Base-by-base conservation (phyloP, 2,797 vertebrate genomes). In the Sebastes flavidus region DNA sequence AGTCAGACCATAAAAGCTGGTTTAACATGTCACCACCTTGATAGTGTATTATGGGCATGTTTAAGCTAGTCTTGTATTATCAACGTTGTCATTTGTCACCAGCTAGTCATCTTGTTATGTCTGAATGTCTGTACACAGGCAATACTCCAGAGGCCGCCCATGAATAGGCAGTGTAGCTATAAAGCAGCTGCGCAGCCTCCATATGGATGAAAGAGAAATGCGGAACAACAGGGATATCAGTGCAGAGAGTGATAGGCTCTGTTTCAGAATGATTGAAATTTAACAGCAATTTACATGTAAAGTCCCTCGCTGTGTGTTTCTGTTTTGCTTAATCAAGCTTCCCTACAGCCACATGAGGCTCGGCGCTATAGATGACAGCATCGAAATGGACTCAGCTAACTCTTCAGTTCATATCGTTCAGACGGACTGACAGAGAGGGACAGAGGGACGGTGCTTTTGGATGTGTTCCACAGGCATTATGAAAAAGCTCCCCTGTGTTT, bases 391-490 rank as follows among this genome's bases (percentile, higher is more conserved):
- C 59, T 54, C 29, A 61, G 73, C 77, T 22, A 60, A 66, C 74
- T 82, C 65, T 32, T 82, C 63, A 12, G 42, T 62, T 85, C 54
- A 56, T 67, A 59, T 77, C 2, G 8, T 61, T 72, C 55, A 63
- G 72, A 80, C 79, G 55, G 65, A 46, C 66, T 6, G 81, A 77
- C 42, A 65, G 71, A 72, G 72, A 67, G 75, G 80, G 87, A 54
- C 81, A 80, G 87, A 80, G 29, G 75, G 78, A 80, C 65, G 5
- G 75, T 55, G 78, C 74, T 85, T 61, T 84, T 91, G 81, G 83
- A 91, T 74, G 81, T 54, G 52, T 81, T 88, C 78, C 87, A 80
- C 65, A 4, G 77, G 86, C 79, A 81, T 85, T 86, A 78, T 81
- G 54, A 84, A 77, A 49, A 82, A 71, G 14, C 74, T 72, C 80